Conservation (phyloP, 35 echinoderm and acorn worm species). For the Apostichopus parvimensis region DNA sequence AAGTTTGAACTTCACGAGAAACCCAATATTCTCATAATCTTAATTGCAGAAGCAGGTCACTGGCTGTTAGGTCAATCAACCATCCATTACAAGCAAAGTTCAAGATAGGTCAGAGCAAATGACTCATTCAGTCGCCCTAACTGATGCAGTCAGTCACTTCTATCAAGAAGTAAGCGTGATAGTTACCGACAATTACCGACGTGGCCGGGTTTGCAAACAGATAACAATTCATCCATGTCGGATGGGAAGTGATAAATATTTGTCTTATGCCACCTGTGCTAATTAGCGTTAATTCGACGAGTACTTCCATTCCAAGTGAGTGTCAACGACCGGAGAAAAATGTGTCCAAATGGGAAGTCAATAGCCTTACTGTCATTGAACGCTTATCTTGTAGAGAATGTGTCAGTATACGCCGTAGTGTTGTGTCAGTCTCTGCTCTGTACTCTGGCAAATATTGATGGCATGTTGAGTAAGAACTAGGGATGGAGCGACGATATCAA, state of each 20-base stretch:
- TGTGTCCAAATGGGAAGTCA: neutral
- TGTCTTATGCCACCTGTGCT: neutral
- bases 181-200: neutral
- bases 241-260: conserved; percentile 8
- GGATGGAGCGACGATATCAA: too few relatives aligned
- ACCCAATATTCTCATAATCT: too few relatives aligned
- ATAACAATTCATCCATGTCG: neutral
- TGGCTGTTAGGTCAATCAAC: neutral
- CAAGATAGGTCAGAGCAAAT: neutral
- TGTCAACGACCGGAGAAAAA: neutral
- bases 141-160: neutral
- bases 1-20: too few relatives aligned
- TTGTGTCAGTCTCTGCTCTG: too few relatives aligned
- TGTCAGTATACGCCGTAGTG: neutral
- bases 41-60: neutral
- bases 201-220: neutral
- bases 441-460: too few relatives aligned
- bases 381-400: neutral
- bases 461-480: too few relatives aligned
- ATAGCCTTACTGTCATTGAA: neutral
- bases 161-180: too few relatives aligned
- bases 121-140: neutral
- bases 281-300: neutral
- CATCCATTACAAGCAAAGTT: neutral
- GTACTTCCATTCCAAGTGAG: neutral